Conservation (phyloP, 2,888 invertebrate genomes). For the Sinodicranocentrus sp. region DNA sequence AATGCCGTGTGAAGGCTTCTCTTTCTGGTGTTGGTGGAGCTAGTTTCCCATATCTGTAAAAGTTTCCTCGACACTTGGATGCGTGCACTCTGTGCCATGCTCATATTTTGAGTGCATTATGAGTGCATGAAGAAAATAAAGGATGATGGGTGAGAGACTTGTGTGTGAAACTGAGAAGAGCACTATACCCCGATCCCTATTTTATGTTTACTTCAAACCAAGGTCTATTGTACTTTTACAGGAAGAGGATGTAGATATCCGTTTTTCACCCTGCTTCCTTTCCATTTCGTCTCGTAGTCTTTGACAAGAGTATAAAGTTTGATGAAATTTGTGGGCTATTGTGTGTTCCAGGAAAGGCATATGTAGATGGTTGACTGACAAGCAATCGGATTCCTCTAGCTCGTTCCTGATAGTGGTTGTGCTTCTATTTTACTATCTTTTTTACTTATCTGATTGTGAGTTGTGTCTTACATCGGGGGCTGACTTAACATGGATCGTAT, state of each 20-base stretch:
- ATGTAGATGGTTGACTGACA: slow-evolving; percentile 8
- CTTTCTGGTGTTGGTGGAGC: too few relatives aligned
- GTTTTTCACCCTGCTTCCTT: slow-evolving; percentile 4
- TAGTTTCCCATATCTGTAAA: too few relatives aligned
- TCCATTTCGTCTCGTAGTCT: slow-evolving; percentile 12
- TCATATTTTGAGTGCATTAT: too few relatives aligned
- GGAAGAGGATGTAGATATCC: slow-evolving; percentile 31
- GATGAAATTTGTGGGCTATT: neutral
- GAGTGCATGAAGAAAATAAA: neutral
- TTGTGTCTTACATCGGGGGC: too few relatives aligned
- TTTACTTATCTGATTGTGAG: neutral
- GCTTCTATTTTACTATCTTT: neutral
- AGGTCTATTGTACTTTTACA: slow-evolving; percentile 4
- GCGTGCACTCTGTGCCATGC: too few relatives aligned
- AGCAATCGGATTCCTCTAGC: neutral
- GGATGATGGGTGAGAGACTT: too few relatives aligned
- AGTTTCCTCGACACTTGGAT: too few relatives aligned
- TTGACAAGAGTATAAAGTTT: neutral
- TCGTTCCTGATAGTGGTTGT: neutral
- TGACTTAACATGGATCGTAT: too few relatives aligned
- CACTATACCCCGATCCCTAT: too few relatives aligned
- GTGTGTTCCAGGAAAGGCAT: neutral
- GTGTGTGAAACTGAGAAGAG: too few relatives aligned
- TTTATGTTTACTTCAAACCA: too few relatives aligned
- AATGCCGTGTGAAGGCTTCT: too few relatives aligned